These are phyloP conservation scores for Silvanus unidentatus DNA, from an alignment of 2,888 invertebrate genomes.

Conservation along the genomic window DNA sequence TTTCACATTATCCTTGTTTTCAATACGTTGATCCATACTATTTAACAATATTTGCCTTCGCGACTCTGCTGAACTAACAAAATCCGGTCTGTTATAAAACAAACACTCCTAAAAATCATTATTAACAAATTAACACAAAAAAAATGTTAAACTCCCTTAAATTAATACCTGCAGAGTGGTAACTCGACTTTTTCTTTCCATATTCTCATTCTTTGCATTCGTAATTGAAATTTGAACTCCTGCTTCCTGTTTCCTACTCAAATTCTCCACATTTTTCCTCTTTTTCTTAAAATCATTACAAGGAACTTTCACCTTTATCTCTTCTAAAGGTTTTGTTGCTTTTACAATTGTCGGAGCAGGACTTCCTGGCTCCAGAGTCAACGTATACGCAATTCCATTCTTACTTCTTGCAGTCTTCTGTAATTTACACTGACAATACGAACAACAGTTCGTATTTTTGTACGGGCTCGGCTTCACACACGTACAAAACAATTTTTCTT, in stretches of 20 bases:
- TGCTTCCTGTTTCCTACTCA: constrained; percentile 5
- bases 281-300: constrained; percentile 18
- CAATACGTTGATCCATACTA: constrained; percentile 32
- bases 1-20: constrained; percentile 45
- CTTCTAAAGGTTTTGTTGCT: constrained; percentile 22
- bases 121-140: too few relatives aligned
- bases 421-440: constrained; percentile 30
- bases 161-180: neutral
- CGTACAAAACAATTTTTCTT: constrained; percentile 20
- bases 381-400: constrained; percentile 46
- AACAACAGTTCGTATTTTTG: constrained; percentile 19
- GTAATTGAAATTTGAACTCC: neutral
- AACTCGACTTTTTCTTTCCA: neutral
- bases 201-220: neutral
- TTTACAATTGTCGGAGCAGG: neutral
- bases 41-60: constrained; percentile 39
- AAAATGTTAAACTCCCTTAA: too few relatives aligned
- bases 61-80: constrained; percentile 55
- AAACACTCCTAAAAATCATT: constrained; percentile 62
- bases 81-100: constrained; percentile 63
- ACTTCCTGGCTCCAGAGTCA: constrained; percentile 39
- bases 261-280: constrained; percentile 21
- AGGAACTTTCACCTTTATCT: constrained; percentile 33
- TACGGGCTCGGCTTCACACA: constrained; percentile 15
- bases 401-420: constrained; percentile 28